Evolutionary conservation across 2,888 invertebrate genomes (phyloP), one percentile per base, ranked within the genome.

Genomic region (Therioaphis trifolii): DNA sequence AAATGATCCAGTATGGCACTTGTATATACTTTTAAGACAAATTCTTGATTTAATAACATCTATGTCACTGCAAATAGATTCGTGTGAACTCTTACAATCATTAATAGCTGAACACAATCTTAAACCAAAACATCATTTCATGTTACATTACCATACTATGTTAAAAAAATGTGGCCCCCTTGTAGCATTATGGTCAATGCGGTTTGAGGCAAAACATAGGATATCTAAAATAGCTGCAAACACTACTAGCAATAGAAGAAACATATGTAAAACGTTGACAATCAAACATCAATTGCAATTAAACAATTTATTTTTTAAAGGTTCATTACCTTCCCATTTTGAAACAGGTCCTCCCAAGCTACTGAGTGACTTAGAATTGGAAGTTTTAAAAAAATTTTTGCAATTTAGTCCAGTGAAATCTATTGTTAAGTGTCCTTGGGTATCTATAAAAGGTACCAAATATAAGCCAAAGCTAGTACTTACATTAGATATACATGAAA

Each of bases 121-220:
- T 11, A 86, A 86, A 72, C 84, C 84, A 12, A 86, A 86, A 84
- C 85, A 86, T 76, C 86, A 87, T 72, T 63, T 85, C n/a, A 63
- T 82, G 55, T 58, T 79, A 55, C 82, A 85, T 66, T 85, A 85
- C n/a, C 63, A 69, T 18, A 55, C 61, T 3, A 63, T 84, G 21
- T 46, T 84, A 21, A 46, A 74, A 18, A 43, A 63, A 66, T 71
- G 84, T 61, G 85, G 85, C 4, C 85, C 85, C n/a, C 29, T 84
- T 27, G 18, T 35, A n/a, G 49, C 84, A 21, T 61, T 85, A 49
- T 84, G 68, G 68, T 66, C 82, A 35, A 85, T 85, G 85, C 15
- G 85, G 14, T 84, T 72, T 66, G 82, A 85, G 40, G 74, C 74
- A 46, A 84, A 85, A 72, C 85, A 85, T 66, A 61, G 66, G 5